Evolutionary conservation across 2,888 invertebrate genomes (phyloP).

Genomic region (Parascotia fuliginaria): DNA sequence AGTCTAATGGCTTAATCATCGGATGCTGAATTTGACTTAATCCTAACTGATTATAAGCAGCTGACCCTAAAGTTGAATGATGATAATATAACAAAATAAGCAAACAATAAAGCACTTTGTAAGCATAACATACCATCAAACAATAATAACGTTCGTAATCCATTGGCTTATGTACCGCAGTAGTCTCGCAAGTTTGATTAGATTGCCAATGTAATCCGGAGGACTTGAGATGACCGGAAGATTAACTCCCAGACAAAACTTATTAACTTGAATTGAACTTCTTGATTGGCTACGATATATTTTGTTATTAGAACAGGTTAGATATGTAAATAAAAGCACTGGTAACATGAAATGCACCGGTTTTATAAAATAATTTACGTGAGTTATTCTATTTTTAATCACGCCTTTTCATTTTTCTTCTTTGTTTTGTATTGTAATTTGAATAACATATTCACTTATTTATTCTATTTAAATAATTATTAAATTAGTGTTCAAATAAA

Average conservation of each 20-base stretch:
- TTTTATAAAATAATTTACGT: not conserved
- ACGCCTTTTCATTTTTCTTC: too few species aligned
- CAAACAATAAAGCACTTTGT: conserved; percentile 12
- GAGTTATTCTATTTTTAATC: not conserved
- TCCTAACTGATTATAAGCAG: too few species aligned
- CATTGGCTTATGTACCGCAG: conserved; percentile 48
- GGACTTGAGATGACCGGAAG: conserved; percentile 41
- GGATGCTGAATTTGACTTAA: too few species aligned
- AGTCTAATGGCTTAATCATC: too few species aligned
- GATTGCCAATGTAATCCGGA: conserved; percentile 56
- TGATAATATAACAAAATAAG: conserved; percentile 4
- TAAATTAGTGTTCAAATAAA: too few species aligned
- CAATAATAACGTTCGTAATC: conserved; percentile 54
- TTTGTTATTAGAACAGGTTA: conserved; percentile 28
- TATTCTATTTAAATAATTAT: too few species aligned
- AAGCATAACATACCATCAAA: conserved; percentile 16
- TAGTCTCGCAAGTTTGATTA: conserved; percentile 67
- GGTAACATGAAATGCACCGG: not conserved
- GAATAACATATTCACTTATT: too few species aligned
- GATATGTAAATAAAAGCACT: not conserved
- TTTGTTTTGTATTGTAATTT: too few species aligned
- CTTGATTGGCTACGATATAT: conserved; percentile 49
- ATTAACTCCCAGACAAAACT: conserved; percentile 52
- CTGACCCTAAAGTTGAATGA: too few species aligned
- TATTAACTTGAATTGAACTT: conserved; percentile 54